Evolutionary conservation across 2,888 invertebrate species (phyloP).

Genomic region (Isoperla grammatica): DNA sequence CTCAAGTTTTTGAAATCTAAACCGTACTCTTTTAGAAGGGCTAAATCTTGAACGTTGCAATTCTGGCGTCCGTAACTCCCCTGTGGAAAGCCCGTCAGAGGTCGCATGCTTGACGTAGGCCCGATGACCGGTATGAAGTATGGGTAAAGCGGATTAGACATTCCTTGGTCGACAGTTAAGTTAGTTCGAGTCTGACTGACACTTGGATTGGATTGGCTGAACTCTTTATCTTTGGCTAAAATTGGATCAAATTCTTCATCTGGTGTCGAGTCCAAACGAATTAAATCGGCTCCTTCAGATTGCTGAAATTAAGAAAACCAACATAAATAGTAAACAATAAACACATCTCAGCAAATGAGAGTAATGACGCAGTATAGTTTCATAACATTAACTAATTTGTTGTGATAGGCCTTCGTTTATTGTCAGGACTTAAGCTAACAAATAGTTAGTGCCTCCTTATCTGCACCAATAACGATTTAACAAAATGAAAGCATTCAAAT

Average conservation of each 20-base stretch:
- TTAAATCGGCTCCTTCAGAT: conserved; percentile 51
- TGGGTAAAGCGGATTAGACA: conserved; percentile 48
- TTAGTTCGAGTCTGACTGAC: conserved; percentile 10
- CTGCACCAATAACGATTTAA: no score
- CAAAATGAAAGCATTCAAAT: no score
- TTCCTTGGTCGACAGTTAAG: conserved; percentile 44
- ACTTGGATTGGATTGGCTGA: conserved; percentile 23
- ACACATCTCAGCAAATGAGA: no score
- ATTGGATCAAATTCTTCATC: conserved; percentile 64
- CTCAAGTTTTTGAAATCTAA: conserved; percentile 58
- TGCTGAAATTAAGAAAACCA: conserved; percentile 38
- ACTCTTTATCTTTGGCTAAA: conserved; percentile 41
- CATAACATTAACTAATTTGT: no score
- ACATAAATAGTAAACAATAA: no score
- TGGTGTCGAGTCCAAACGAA: conserved; percentile 59
- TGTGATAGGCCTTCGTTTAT: no score
- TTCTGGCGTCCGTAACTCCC: conserved; percentile 29
- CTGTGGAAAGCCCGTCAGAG: conserved; percentile 2
- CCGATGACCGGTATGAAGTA: conserved; percentile 39
- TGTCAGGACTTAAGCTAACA: no score
- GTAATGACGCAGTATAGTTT: no score
- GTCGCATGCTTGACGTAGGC: conserved; percentile 6
- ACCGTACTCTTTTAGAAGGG: conserved; percentile 67
- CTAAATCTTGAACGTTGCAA: conserved; percentile 52
- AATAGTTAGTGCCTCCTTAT: no score